Evolutionary conservation across 2,797 vertebrate genomes (phyloP).

Genomic region (Tokudaia tokunoshimensis): DNA sequence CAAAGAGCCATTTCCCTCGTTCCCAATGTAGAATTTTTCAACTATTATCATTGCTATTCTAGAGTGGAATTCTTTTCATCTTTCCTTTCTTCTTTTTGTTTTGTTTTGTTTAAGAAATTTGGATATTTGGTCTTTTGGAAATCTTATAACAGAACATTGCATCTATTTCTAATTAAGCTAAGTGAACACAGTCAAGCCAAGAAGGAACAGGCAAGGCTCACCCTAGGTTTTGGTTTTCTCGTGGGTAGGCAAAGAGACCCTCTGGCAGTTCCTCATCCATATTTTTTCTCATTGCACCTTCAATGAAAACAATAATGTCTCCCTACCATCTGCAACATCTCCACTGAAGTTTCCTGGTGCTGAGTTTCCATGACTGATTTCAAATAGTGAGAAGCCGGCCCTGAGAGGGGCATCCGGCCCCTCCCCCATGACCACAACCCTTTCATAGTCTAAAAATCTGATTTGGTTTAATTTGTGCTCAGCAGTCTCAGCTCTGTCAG

Average conservation of each 20-base stretch:
- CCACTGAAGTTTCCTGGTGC: not conserved
- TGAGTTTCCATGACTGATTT: conserved; percentile 42
- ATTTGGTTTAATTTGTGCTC: conserved; percentile 85
- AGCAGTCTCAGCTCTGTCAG: conserved; percentile 77
- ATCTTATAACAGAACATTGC: not conserved
- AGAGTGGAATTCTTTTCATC: not conserved
- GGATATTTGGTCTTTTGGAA: conserved; percentile 10
- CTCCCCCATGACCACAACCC: conserved; percentile 23
- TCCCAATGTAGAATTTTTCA: not conserved
- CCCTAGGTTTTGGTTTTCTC: not conserved
- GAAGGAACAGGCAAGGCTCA: not conserved
- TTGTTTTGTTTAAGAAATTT: not conserved
- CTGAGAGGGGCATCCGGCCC: not conserved
- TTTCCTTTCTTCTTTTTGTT: not conserved
- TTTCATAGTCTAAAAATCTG: conserved; percentile 75
- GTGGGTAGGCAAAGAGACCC: not conserved
- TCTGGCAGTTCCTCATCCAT: not conserved
- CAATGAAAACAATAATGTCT: not conserved
- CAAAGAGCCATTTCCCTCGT: not conserved
- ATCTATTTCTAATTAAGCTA: not conserved
- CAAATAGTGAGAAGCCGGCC: conserved; percentile 7
- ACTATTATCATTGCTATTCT: not conserved
- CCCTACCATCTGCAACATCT: not conserved
- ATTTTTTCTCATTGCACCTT: not conserved
- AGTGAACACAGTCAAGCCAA: not conserved